Percentiles rank a stretch among this genome's conserved stretches.
These are phyloP conservation scores for Acanthurus leucopareius DNA, from an alignment of 2,797 vertebrate species.

Conservation along the genomic window DNA sequence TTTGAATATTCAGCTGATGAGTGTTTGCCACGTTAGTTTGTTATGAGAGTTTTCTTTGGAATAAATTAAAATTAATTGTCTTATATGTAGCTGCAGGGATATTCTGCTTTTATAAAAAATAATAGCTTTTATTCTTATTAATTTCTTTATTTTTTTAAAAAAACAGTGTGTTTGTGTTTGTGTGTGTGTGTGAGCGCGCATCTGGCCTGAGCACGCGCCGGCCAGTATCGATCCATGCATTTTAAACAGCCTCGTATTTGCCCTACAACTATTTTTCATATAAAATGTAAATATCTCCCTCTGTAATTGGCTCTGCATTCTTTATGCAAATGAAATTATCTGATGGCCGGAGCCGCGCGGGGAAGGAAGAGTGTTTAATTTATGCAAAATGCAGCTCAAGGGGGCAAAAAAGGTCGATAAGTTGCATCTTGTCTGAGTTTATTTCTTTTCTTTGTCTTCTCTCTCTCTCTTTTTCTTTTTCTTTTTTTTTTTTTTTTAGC, in stretches of 20 bases:
- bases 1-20: not conserved
- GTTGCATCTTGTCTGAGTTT: constrained; percentile 63
- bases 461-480: not conserved
- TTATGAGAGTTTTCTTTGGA: not conserved
- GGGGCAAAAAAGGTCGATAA: constrained; percentile 74
- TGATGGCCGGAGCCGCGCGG: constrained; percentile 33
- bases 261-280: constrained; percentile 81
- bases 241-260: constrained; percentile 68
- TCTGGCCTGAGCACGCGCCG: constrained; percentile 20
- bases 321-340: constrained; percentile 78
- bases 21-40: not conserved
- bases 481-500: not conserved
- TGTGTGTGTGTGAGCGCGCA: constrained; percentile 21
- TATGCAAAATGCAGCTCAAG: constrained; percentile 66
- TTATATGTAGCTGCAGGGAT: constrained; percentile 15
- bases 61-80: not conserved
- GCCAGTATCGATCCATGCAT: constrained; percentile 73
- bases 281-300: constrained; percentile 75
- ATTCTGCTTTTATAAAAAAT: not conserved
- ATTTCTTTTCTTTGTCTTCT: constrained; percentile 30
- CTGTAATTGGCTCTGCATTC: constrained; percentile 72
- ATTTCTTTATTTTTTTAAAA: constrained; percentile 34
- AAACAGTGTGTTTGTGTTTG: constrained; percentile 13
- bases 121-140: constrained; percentile 18
- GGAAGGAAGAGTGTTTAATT: constrained; percentile 46